phyloP scores from a whole-genome alignment of 1,140 invertebrate genomes.

The Hylaeus anthracinus region DNA sequence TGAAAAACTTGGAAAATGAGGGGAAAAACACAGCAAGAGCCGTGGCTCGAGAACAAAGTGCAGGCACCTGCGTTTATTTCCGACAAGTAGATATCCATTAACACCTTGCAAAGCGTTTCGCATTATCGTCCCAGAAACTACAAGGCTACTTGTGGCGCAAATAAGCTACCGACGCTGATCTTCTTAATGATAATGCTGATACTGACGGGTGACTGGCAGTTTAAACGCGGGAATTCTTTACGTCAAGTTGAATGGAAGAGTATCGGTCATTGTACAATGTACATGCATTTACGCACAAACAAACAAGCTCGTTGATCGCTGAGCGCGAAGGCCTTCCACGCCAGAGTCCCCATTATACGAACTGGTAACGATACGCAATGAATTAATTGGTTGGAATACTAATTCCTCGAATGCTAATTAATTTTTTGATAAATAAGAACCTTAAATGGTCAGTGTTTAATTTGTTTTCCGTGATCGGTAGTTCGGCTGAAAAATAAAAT shows the following conservation, averaged over 20 bases:
- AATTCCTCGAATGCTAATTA: too few relatives aligned
- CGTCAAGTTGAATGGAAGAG: conserved; percentile 24
- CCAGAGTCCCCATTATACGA: too few relatives aligned
- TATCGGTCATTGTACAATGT: conserved; percentile 12
- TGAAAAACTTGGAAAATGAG: not conserved
- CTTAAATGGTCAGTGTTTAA: too few relatives aligned
- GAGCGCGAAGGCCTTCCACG: too few relatives aligned
- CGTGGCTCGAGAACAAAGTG: not conserved
- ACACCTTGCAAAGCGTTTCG: conserved; percentile 26
- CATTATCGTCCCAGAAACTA: conserved; percentile 18
- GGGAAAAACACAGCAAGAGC: too few relatives aligned
- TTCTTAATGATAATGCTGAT: conserved; percentile 26
- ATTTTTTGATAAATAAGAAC: too few relatives aligned
- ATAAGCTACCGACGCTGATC: conserved; percentile 9
- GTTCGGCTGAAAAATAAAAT: too few relatives aligned
- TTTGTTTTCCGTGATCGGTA: too few relatives aligned
- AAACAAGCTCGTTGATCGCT: not conserved
- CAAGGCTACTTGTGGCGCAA: not conserved
- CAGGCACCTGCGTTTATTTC: conserved; percentile 15
- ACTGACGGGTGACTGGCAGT: conserved; percentile 16
- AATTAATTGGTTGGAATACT: too few relatives aligned
- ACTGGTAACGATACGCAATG: too few relatives aligned
- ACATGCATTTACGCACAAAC: not conserved
- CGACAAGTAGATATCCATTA: conserved; percentile 21
- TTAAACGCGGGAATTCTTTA: not conserved